Base-by-base conservation (phyloP, 2,888 invertebrate species). In the Pseudococcus jackbeardsleyi region DNA sequence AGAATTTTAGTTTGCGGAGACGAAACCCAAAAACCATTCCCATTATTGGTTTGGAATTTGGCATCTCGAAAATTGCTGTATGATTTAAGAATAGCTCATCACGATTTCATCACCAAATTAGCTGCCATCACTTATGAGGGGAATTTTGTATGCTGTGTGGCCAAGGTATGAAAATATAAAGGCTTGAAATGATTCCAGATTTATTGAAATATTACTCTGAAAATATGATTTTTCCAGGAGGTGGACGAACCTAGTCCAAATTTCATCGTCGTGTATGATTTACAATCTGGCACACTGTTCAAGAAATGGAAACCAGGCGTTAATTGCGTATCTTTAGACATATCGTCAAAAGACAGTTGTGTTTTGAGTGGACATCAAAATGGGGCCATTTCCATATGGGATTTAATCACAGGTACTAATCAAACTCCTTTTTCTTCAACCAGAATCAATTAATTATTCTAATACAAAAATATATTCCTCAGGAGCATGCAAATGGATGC, bases 1-100 rank as follows among this genome's bases (percentile, higher is more conserved):
- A 95, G 96, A 91, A 94, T 96, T 87, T 93, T 97, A 89, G 97
- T 97, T 1, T 97, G 97, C 91, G 97, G 97, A 9, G 97, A 97
- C 91, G 97, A 97, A 92, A 97, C 97, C 0, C 97, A 97, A 92
- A 97, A 97, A 91, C 97, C 97, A 22, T 97, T 97, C 92, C 97
- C 97, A 0, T 92, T 97, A 89, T 93, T 97, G 79, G 97, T 97
- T 54, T 97, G 97, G 97, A 96, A 96, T 90, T 93, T 97, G 89
- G 94, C 95, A 68, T 96, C 96, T 26, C 93, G 96, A 88, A 97
- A 97, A 91, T 92, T 97, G 89, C 93, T 97, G 26, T 96, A 97
- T 91, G 97, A 97, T 92, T 93, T 97, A 90, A 93, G 97, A 90
- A 96, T 97, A 91, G 95, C 96, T 3, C 96, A 96, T 91, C 97